Percentiles rank a stretch among this genome's conserved stretches.
These are phyloP conservation scores for Ooceraea biroi DNA, from an alignment of 1,140 invertebrate genomes.

Conservation along the genomic window DNA sequence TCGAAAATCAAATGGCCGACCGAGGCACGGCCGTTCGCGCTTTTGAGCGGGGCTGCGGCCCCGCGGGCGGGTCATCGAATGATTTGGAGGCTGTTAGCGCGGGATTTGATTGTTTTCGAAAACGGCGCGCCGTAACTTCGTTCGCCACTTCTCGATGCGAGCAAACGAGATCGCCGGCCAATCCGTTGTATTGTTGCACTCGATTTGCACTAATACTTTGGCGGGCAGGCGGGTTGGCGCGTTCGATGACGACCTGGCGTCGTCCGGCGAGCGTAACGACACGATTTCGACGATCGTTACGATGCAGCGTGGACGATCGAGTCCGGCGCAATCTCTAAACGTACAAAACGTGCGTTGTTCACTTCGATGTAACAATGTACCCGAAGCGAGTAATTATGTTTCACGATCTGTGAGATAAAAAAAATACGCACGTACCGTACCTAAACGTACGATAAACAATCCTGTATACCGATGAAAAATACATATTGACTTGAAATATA, in stretches of 20 bases:
- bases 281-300: constrained; percentile 45
- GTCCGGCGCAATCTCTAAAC: constrained; percentile 20
- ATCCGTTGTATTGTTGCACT: constrained; percentile 43
- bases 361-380: constrained; percentile 1
- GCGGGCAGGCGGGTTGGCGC: too few relatives aligned
- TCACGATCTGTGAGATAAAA: background rate
- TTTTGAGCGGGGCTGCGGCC: constrained; percentile 19
- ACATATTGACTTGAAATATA: too few relatives aligned
- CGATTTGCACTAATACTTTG: constrained; percentile 46
- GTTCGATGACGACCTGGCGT: constrained; percentile 37
- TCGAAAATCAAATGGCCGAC: constrained; percentile 67
- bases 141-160: constrained; percentile 61
- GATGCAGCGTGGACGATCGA: constrained; percentile 24
- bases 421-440: background rate
- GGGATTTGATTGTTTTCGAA: constrained; percentile 62
- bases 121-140: constrained; percentile 60
- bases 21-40: constrained; percentile 44
- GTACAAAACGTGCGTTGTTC: constrained; percentile 20
- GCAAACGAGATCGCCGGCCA: constrained; percentile 58
- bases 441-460: background rate
- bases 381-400: constrained; percentile 6
- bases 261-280: constrained; percentile 32
- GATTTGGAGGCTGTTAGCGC: constrained; percentile 62
- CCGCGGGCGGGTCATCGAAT: constrained; percentile 53
- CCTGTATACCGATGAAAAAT: constrained; percentile 3